A percentile compares a stretch with the other conserved stretches of the same genome.
Evolutionary conservation across 64 coral and sea anemone species (phyloP).

Genomic region (Orbicella faveolata): DNA sequence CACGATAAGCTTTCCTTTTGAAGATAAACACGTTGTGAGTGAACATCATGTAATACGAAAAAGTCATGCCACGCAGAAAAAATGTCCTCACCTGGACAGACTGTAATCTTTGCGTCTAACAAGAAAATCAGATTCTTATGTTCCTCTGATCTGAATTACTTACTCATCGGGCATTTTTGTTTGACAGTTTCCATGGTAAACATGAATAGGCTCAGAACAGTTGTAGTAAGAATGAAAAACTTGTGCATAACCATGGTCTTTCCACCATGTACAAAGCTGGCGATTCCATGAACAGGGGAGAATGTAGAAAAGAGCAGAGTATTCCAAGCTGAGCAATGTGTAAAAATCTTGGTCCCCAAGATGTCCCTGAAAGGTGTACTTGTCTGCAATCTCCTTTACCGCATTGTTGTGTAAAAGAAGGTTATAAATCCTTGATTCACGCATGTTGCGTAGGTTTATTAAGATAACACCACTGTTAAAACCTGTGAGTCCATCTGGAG

Average conservation of each 20-base stretch:
- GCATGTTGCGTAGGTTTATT: constrained; percentile 73
- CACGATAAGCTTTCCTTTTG: too few species aligned
- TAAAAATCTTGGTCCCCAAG: constrained; percentile 98
- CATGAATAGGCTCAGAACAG: constrained; percentile 66
- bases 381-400: constrained; percentile 62
- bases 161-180: constrained; percentile 56
- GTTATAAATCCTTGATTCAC: constrained; percentile 59
- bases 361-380: constrained; percentile 74
- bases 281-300: constrained; percentile 93
- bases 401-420: constrained; percentile 25
- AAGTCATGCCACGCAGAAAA: too few species aligned
- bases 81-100: too few species aligned
- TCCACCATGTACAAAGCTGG: constrained; percentile 87
- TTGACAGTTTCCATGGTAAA: constrained; percentile 93
- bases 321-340: constrained; percentile 72
- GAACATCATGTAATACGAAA: too few species aligned
- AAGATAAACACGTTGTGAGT: too few species aligned
- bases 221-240: constrained; percentile 78
- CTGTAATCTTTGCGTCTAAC: too few species aligned
- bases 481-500: constrained; percentile 78
- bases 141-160: neutral
- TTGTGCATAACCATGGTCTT: constrained; percentile 63
- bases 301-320: constrained; percentile 76
- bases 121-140: neutral
- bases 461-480: constrained; percentile 92